Evolutionary conservation across 2,888 invertebrate species (phyloP).

Genomic region (Exephanes ischioxanthus): DNA sequence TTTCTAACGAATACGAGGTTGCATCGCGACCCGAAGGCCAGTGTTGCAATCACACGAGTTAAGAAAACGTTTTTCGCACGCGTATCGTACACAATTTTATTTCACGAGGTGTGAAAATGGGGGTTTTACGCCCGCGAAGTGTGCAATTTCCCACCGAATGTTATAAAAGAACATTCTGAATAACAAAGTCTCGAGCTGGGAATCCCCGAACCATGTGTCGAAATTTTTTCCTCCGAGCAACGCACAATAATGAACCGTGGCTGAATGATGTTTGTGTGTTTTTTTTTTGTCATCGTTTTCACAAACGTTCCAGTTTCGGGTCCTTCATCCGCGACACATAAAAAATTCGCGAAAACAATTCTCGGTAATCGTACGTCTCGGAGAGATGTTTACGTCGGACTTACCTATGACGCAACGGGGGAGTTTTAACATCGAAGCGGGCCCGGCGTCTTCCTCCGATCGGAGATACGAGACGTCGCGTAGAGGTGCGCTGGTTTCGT

Average conservation of each 20-base stretch:
- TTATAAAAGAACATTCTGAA: background rate
- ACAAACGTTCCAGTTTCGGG: background rate
- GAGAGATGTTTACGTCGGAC: constrained; percentile 12
- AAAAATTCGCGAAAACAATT: constrained; percentile 53
- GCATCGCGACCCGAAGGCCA: no score
- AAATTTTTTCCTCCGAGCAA: constrained; percentile 1
- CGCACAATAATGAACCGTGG: background rate
- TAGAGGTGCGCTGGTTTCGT: background rate
- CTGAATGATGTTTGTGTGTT: background rate
- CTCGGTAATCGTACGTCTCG: constrained; percentile 46
- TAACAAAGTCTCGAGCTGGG: constrained; percentile 1
- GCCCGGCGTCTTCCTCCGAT: background rate
- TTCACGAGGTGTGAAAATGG: no score
- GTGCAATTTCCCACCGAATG: no score
- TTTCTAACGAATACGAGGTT: no score
- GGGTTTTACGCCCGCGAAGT: no score
- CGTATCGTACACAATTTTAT: no score
- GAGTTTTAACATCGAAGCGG: background rate
- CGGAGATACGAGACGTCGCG: constrained; percentile 15
- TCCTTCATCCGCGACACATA: constrained; percentile 10
- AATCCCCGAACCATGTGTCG: background rate
- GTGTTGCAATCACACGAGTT: no score
- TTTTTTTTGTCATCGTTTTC: constrained; percentile 4
- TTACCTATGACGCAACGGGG: constrained; percentile 39
- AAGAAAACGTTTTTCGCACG: no score